Conservation (phyloP, 2,113 vertebrate genomes). For the Passer montanus region DNA sequence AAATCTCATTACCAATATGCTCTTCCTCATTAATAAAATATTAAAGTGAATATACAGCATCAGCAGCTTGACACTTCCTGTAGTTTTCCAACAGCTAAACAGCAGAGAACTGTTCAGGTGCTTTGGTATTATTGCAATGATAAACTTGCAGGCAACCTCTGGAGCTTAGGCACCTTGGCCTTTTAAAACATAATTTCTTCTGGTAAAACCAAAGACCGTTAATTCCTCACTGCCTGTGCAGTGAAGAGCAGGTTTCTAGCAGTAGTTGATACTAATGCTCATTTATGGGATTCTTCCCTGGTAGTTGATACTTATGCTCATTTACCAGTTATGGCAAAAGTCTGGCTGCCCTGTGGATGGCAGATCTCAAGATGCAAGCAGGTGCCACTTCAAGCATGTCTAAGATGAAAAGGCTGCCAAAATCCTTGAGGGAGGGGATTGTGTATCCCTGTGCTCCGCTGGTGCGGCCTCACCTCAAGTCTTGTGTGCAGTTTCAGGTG, state of each 20-base stretch:
- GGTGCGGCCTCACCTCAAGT: background rate
- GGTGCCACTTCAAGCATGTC: rapidly evolving
- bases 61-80: background rate
- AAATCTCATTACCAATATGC: background rate
- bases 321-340: background rate
- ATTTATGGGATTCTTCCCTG: background rate
- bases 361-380: background rate
- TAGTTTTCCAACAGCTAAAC: background rate
- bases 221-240: background rate
- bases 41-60: background rate
- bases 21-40: background rate
- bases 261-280: rapidly evolving
- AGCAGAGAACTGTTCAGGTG: background rate
- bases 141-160: background rate
- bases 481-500: background rate
- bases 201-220: rapidly evolving
- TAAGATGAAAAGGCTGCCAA: background rate
- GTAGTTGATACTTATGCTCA: rapidly evolving
- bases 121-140: background rate
- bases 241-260: background rate
- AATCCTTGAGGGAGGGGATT: background rate
- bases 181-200: background rate
- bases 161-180: background rate
- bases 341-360: background rate
- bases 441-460: background rate